phyloP scores from a whole-genome alignment of 2,797 vertebrate species.

The Pogonophryne albipinna region DNA sequence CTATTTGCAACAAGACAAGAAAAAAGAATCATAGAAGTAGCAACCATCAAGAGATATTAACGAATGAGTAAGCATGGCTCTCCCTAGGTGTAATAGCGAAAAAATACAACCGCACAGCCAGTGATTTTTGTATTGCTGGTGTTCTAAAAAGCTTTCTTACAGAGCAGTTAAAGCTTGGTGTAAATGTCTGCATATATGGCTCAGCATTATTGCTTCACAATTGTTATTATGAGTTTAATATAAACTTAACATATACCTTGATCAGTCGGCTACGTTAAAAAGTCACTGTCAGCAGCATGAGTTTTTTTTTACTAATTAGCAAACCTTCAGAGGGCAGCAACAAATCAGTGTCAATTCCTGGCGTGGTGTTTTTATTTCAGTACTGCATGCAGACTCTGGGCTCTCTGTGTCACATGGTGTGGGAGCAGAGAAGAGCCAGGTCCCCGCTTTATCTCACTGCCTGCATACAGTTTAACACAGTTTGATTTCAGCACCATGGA shows the following conservation, averaged over 20 bases:
- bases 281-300: constrained; percentile 17
- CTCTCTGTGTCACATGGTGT: constrained; percentile 22
- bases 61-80: background rate
- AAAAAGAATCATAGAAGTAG: background rate
- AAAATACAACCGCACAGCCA: background rate
- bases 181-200: background rate
- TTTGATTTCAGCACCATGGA: constrained; percentile 76
- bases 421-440: constrained; percentile 14
- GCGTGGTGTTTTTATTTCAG: constrained; percentile 38
- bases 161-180: background rate
- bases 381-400: constrained; percentile 13
- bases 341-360: constrained; percentile 25
- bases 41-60: background rate
- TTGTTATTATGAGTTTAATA: background rate
- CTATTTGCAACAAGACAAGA: background rate
- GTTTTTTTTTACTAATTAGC: constrained; percentile 44
- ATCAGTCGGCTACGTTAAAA: background rate
- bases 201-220: background rate
- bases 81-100: background rate
- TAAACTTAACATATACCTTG: background rate
- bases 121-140: background rate
- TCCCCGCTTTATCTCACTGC: background rate
- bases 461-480: background rate
- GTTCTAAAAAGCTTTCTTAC: background rate
- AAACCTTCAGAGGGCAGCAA: constrained; percentile 30